phyloP scores from a whole-genome alignment of 2,113 vertebrate species.

The Thinocorus orbignyianus region DNA sequence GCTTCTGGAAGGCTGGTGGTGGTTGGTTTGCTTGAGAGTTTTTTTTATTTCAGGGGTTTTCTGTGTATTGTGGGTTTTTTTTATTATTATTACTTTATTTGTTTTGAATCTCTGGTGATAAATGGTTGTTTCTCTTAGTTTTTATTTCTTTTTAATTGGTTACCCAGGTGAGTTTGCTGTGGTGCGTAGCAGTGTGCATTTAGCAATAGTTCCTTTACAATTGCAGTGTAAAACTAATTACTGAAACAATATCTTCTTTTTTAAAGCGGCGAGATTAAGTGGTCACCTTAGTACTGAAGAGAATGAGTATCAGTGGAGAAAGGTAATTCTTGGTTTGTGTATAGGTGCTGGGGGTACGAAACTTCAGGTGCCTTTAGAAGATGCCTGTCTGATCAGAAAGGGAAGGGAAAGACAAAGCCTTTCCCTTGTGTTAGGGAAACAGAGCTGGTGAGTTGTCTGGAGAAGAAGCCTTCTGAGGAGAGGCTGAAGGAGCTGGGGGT shows the following conservation, averaged over 20 bases:
- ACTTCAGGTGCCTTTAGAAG: not conserved
- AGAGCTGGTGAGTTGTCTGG: too few species aligned
- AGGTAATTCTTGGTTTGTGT: not conserved
- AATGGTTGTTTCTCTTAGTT: not conserved
- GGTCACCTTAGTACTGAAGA: not conserved
- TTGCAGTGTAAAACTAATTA: not conserved
- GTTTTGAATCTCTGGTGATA: not conserved
- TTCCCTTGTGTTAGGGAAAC: too few species aligned
- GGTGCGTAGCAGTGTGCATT: not conserved
- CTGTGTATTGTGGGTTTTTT: not conserved
- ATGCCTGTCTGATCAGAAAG: not conserved
- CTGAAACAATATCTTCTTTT: not conserved
- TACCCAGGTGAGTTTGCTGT: not conserved
- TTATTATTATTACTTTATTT: not conserved
- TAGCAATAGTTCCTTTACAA: not conserved
- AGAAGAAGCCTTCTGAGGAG: too few species aligned
- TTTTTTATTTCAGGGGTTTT: not conserved
- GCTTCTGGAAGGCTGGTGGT: not conserved
- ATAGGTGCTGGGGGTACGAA: not conserved
- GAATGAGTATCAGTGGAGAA: not conserved
- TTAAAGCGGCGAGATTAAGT: not conserved
- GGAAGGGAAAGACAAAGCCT: not conserved
- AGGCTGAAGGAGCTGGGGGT: too few species aligned
- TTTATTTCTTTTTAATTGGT: not conserved
- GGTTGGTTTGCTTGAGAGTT: not conserved